Evolutionary conservation across 2,888 invertebrate genomes (phyloP).

Genomic region (Dynastes hyllus): DNA sequence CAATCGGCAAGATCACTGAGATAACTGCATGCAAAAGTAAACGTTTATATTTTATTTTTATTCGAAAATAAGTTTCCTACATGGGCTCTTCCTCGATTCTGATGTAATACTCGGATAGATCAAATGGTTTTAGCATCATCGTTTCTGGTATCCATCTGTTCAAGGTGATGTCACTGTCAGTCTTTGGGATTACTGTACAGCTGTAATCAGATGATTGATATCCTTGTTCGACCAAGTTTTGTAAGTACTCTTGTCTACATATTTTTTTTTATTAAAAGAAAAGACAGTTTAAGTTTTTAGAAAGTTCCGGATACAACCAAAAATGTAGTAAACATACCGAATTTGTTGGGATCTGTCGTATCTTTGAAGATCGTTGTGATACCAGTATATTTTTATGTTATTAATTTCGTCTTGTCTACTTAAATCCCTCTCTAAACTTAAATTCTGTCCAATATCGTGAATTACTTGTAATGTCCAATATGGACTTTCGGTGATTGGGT

Average conservation of each 20-base stretch:
- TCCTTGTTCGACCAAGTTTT: conserved; percentile 16
- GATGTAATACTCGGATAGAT: conserved; percentile 38
- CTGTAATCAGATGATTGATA: not conserved
- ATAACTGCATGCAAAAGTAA: conserved; percentile 17
- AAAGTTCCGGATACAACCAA: not conserved
- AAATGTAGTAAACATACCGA: conserved; percentile 54
- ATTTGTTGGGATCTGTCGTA: conserved; percentile 59
- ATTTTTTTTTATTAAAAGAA: not conserved
- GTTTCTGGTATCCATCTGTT: conserved; percentile 50
- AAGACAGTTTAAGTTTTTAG: not conserved
- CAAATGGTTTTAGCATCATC: conserved; percentile 32
- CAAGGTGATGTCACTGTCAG: conserved; percentile 2
- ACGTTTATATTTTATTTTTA: not conserved
- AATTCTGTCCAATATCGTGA: conserved; percentile 54
- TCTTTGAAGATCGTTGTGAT: conserved; percentile 58
- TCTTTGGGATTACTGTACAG: not conserved
- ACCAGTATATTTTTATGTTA: conserved; percentile 63
- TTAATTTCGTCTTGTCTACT: conserved; percentile 59
- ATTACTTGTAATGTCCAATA: conserved; percentile 62
- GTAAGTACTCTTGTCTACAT: conserved; percentile 37
- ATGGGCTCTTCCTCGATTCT: conserved; percentile 4
- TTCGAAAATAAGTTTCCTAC: not conserved
- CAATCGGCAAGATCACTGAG: conserved; percentile 37
- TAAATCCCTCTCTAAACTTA: conserved; percentile 58
- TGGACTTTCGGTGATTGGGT: conserved; percentile 55